Evolutionary conservation across 2,113 vertebrate species (phyloP).

Genomic region (Pantherophis guttatus): DNA sequence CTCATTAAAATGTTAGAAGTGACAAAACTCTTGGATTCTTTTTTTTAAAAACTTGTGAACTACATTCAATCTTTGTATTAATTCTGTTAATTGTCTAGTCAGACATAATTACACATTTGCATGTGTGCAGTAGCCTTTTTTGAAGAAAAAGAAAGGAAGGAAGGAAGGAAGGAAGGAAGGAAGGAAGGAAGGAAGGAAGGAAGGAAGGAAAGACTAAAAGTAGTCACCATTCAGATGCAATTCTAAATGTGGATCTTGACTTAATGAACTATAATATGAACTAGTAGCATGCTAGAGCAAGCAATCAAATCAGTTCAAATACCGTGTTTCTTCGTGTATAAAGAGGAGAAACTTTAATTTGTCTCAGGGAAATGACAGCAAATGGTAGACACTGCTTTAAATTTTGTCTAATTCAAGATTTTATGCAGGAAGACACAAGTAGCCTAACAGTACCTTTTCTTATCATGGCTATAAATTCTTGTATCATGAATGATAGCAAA

Average conservation of each 20-base stretch:
- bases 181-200: neutral
- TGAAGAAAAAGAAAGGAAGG: conserved; percentile 3
- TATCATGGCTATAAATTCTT: neutral
- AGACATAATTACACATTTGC: neutral
- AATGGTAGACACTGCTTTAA: neutral
- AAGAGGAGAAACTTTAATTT: neutral
- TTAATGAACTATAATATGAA: neutral
- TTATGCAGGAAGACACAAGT: neutral
- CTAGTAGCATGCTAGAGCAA: neutral
- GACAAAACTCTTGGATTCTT: neutral
- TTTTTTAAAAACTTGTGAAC: conserved; percentile 18
- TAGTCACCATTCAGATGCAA: neutral
- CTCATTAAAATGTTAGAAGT: conserved; percentile 35
- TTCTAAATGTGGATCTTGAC: neutral
- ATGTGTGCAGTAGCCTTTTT: neutral
- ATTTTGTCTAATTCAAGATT: neutral
- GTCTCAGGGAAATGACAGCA: neutral
- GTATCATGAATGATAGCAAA: neutral
- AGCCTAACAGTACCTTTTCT: neutral
- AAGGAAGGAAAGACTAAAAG: too few relatives aligned
- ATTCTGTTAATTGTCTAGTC: conserved; percentile 19
- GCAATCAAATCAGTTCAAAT: neutral
- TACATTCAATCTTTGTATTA: neutral
- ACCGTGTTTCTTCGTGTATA: neutral
- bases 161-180: neutral